Base-by-base conservation (phyloP, 2,888 invertebrate species). In the Rhabditoides inermis region DNA sequence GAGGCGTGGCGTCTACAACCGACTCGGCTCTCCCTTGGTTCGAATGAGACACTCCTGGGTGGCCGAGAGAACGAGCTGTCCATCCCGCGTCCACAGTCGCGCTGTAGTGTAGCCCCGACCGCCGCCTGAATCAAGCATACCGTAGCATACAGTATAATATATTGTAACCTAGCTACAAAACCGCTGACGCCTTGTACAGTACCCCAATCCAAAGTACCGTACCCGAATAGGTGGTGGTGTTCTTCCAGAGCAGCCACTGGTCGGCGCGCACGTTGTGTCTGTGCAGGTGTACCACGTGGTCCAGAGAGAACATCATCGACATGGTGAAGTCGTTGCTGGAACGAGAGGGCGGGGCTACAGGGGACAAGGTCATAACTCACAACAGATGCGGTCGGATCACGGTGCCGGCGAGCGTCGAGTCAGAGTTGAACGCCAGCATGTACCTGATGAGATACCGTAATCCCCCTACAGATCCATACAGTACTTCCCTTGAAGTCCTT, bases 231-330 rank as follows among this genome's bases (percentile, higher is more conserved):
- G 61, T 56, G 6, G 67, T 66, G 18, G 48, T 52, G 22, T 60
- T 59, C 51, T 73, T 73, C 36, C 68, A 73, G 2, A 73, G 61
- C 25, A 73, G 53, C 73, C 73, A 73, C 23, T 73, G 67, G 39
- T 73, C 73, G 5, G 68, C 67, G 27, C 55, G 51, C 20, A 65
- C 53, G 15, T 69, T 55, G 40, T 56, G 40, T 7, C 55, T 48
- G 52, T 73, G 73, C 49, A 73, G 69, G 60, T 65, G 67, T 10
- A 73, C 62, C 26, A 56, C 61, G 46, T 73, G 73, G 49, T 73
- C 73, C 18, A 73, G 60, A 0, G 67, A 62, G 51, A 73, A 64
- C 12, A 70, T 46, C 70, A 73, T 72, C n/a, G 68, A 64, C 23
- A 68, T 61, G 3, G 37, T 48, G 55, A 69, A 70, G 28, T 67